Percentiles rank a stretch among this genome's conserved stretches.
These are phyloP conservation scores for Coecobrya sp. DNA, from an alignment of 2,888 invertebrate genomes.

Conservation along the genomic window DNA sequence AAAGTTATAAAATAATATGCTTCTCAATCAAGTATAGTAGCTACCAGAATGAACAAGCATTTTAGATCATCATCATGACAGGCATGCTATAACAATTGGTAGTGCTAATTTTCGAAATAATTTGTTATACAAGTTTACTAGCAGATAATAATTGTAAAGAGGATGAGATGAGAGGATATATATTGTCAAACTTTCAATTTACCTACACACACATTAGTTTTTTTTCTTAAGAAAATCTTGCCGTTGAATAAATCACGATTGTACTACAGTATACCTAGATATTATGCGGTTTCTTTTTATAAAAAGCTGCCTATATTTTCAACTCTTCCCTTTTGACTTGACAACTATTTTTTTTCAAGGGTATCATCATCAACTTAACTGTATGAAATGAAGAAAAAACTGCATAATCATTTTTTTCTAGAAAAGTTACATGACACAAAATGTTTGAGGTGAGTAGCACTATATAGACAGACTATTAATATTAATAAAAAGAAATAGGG, in stretches of 20 bases:
- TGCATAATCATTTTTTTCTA: not conserved
- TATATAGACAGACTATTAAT: not conserved
- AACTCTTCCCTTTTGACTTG: conserved; percentile 48
- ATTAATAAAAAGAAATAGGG: not conserved
- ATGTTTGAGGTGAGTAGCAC: not conserved
- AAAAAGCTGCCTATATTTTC: conserved; percentile 27
- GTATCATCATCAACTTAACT: conserved; percentile 14
- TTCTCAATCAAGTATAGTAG: not conserved
- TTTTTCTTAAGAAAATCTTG: conserved; percentile 23
- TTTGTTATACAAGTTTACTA: not conserved
- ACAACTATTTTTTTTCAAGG: conserved; percentile 50
- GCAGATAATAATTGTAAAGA: not conserved
- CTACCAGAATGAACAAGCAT: not conserved
- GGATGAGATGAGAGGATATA: not conserved
- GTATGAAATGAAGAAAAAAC: not conserved
- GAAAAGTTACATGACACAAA: not conserved
- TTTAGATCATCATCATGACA: not conserved
- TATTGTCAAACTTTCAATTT: conserved; percentile 36
- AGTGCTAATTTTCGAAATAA: conserved; percentile 36
- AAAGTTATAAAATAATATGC: conserved; percentile 4
- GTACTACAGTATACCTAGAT: too few relatives aligned
- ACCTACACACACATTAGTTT: not conserved
- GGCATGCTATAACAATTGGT: not conserved
- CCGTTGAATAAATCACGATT: conserved; percentile 13
- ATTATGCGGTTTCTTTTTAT: conserved; percentile 26